These are phyloP conservation scores for Macrobrachium rosenbergii DNA, from an alignment of 1,140 invertebrate genomes.

Conservation along the genomic window DNA sequence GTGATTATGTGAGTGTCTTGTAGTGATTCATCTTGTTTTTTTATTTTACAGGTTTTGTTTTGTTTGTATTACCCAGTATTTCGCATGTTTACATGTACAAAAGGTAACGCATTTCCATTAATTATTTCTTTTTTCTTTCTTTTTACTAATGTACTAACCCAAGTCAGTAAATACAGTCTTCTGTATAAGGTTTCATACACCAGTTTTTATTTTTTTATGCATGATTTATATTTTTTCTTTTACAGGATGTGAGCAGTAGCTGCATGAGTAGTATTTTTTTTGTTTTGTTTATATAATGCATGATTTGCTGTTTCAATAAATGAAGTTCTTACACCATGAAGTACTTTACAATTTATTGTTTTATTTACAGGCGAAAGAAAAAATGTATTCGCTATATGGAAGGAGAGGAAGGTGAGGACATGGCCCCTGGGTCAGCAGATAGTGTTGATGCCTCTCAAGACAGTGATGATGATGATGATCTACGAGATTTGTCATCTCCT, in stretches of 20 bases:
- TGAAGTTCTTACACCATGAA: slow-evolving; percentile 3
- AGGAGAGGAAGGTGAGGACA: slow-evolving; percentile 66
- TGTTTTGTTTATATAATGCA: slow-evolving; percentile 50
- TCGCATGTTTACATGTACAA: slow-evolving; percentile 52
- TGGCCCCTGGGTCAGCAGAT: slow-evolving; percentile 59
- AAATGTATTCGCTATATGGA: slow-evolving; percentile 96
- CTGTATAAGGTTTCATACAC: slow-evolving; percentile 45
- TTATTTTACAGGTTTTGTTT: slow-evolving; percentile 64
- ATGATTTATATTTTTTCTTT: slow-evolving; percentile 58
- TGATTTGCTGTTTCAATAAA: slow-evolving; percentile 33
- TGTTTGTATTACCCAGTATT: slow-evolving; percentile 60
- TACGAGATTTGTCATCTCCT: slow-evolving; percentile 63
- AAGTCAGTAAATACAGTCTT: slow-evolving; percentile 34
- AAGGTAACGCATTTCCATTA: slow-evolving; percentile 57
- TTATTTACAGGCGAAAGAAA: slow-evolving; percentile 92
- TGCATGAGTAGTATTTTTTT: slow-evolving; percentile 62
- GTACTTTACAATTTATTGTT: slow-evolving; percentile 35
- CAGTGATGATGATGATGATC: slow-evolving; percentile 63
- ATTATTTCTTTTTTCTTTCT: slow-evolving; percentile 58
- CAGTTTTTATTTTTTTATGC: slow-evolving; percentile 54
- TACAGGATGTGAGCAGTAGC: slow-evolving; percentile 64
- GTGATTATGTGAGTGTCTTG: slow-evolving; percentile 61
- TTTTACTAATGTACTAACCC: slow-evolving; percentile 59
- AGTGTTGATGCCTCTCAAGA: slow-evolving; percentile 67
- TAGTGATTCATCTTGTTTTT: slow-evolving; percentile 61